A percentile compares a stretch with the other conserved stretches of the same genome.
Conservation (phyloP, 2,113 vertebrate species). For the Pygoscelis adeliae region DNA sequence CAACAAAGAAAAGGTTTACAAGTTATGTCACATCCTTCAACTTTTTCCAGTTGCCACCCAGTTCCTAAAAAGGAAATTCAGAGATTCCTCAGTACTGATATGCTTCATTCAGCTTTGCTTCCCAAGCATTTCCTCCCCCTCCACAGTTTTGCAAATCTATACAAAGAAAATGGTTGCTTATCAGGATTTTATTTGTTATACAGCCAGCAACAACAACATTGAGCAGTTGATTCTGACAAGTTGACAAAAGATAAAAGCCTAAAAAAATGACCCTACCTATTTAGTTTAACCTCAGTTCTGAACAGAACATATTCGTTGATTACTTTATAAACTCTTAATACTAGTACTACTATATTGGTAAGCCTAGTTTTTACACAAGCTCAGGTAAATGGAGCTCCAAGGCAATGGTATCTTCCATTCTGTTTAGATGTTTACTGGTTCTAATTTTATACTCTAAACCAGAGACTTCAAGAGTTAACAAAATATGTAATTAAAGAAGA, state of each 20-base stretch:
- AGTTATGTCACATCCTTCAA: conserved; percentile 20
- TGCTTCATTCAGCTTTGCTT: neutral
- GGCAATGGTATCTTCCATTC: neutral
- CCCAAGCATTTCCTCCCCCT: neutral
- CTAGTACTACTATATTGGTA: neutral
- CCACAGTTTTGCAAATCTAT: neutral
- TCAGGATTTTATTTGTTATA: neutral
- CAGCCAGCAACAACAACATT: neutral
- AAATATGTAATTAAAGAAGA: neutral
- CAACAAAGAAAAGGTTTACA: neutral
- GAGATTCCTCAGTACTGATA: neutral
- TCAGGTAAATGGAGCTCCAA: neutral
- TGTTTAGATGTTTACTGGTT: neutral
- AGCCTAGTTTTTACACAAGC: neutral
- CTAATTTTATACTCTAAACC: neutral
- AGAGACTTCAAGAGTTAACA: neutral
- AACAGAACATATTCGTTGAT: neutral
- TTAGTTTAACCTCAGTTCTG: neutral
- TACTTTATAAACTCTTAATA: neutral
- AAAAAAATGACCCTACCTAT: neutral
- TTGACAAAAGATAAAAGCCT: neutral
- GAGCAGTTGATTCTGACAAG: neutral
- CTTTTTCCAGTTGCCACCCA: conserved; percentile 7
- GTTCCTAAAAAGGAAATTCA: neutral
- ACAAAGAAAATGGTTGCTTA: neutral